Evolutionary conservation across 2,113 vertebrate species (phyloP).

Genomic region (Psettodes erumei): DNA sequence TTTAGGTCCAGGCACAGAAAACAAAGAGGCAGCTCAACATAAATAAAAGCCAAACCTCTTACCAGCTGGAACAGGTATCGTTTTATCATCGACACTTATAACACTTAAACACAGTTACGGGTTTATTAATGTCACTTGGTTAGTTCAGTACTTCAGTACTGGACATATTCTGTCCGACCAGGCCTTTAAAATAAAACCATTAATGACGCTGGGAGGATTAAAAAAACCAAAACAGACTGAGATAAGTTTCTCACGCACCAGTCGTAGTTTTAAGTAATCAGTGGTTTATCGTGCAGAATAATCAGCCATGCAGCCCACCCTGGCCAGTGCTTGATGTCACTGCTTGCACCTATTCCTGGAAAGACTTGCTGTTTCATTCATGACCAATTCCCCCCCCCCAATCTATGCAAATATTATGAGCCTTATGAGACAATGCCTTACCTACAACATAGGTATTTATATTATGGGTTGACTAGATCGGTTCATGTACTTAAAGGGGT

Average conservation of each 20-base stretch:
- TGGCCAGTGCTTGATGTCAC: not conserved
- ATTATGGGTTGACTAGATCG: not conserved
- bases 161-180: not conserved
- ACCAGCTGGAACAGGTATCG: not conserved
- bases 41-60: not conserved
- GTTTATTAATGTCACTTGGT: constrained; percentile 19
- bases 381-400: not conserved
- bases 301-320: not conserved
- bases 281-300: rapidly evolving
- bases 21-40: not conserved
- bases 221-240: not conserved
- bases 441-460: no score
- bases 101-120: not conserved
- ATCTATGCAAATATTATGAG: not conserved
- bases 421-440: no score
- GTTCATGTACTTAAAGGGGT: not conserved
- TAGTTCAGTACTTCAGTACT: no score
- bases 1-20: not conserved
- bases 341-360: not conserved
- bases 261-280: not conserved
- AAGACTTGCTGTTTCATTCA: not conserved
- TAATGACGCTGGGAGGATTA: not conserved
- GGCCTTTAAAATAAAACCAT: constrained; percentile 3
- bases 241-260: not conserved
- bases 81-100: not conserved